Evolutionary conservation across 2,113 vertebrate genomes (phyloP).

Genomic region (Sterna hirundo): DNA sequence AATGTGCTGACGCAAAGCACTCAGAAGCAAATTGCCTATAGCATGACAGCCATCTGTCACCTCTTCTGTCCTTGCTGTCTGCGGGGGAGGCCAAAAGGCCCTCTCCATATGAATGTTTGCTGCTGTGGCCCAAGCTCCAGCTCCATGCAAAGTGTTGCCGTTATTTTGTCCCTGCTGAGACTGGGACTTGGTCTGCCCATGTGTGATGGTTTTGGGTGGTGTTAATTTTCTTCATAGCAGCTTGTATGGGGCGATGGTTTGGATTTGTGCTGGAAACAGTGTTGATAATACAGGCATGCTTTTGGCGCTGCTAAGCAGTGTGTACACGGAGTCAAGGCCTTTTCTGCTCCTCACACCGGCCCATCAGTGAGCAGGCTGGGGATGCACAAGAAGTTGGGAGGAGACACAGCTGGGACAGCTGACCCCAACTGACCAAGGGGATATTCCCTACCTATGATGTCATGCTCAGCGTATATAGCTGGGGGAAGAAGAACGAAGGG

Average conservation of each 20-base stretch:
- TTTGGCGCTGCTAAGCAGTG: background rate
- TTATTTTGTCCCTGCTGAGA: background rate
- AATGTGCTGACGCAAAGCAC: background rate
- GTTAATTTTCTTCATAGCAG: background rate
- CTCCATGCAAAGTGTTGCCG: rapidly evolving
- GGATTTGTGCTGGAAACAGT: background rate
- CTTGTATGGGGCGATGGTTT: background rate
- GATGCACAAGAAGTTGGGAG: background rate
- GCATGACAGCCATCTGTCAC: too few species aligned
- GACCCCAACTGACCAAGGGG: background rate
- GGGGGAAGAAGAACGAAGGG: too few species aligned
- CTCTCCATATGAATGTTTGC: rapidly evolving
- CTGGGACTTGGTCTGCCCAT: background rate
- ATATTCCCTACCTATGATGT: background rate
- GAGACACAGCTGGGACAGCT: background rate
- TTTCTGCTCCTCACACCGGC: background rate
- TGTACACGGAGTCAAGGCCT: background rate
- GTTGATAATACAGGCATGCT: background rate
- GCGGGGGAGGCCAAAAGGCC: background rate
- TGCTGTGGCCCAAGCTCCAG: background rate
- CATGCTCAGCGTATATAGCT: background rate
- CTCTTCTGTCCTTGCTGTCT: background rate
- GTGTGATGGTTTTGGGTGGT: background rate
- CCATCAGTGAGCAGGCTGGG: background rate
- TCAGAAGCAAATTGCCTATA: background rate